Evolutionary conservation across 2,888 invertebrate species (phyloP), one percentile per base, ranked within the genome.

Genomic region (Drosophila gaucha): DNA sequence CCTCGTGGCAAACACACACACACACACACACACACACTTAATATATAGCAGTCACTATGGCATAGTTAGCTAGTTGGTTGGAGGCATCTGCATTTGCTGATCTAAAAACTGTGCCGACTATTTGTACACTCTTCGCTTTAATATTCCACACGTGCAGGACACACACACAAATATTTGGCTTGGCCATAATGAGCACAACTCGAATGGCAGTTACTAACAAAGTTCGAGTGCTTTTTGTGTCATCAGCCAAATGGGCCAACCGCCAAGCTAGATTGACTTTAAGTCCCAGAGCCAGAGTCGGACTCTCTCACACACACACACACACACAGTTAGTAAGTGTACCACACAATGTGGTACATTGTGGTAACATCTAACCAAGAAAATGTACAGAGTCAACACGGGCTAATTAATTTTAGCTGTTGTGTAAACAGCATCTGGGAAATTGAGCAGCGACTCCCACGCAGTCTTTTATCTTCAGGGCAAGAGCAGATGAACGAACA

Each of bases 401-500:
- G 66, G 56, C 59, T 78, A 85, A 85, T 86, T 88, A 88, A 85
- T 85, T 83, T 83, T 59, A 63, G 55, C 78, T 80, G 75, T 88
- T 75, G 78, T 35, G 36, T 16, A 52, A 76, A 60, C 60, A 60
- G 57, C 35, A 57, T n/a, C 30, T 52, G 35, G 18, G 22, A 43
- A 36, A 10, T 10, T 47, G 44, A 16, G 18, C 18, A 50, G 44
- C 39, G 36, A 36, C 46, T 31, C 35, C 31, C 10, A 43, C 16
- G 16, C 41, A 33, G 54, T 47, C 24, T 1, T 26, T n/a, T n/a
- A 14, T 31, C 30, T 14, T 24, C 24, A 20, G 16, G 26, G n/a
- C 28, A 14, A 6, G 16, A 20, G 57, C 2, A 39, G 44, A 16
- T 50, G 44, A 44, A 22, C 24, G 44, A 44, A 22, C 24, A 8